Evolutionary conservation across 1,140 invertebrate genomes (phyloP).

Genomic region (Drosophila bocki): DNA sequence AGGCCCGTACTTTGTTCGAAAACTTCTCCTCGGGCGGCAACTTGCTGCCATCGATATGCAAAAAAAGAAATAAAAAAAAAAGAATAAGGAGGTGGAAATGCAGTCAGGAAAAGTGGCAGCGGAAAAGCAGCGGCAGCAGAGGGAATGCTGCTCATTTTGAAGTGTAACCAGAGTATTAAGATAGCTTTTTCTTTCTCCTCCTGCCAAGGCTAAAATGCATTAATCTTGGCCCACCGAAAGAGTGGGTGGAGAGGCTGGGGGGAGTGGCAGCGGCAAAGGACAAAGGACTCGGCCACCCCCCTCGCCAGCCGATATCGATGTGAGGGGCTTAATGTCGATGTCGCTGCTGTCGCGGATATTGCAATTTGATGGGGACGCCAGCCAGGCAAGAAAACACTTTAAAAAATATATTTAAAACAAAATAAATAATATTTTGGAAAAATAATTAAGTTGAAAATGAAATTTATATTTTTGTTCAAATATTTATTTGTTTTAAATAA

Average conservation of each 20-base stretch:
- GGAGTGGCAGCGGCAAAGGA: slow-evolving; percentile 1
- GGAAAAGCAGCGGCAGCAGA: background rate
- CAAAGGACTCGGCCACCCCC: slow-evolving; percentile 23
- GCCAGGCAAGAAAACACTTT: background rate
- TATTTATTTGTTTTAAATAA: no score
- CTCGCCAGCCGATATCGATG: slow-evolving; percentile 59
- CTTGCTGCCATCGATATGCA: slow-evolving; percentile 72
- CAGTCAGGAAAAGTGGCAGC: background rate
- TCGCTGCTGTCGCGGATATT: slow-evolving; percentile 75
- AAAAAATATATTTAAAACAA: background rate
- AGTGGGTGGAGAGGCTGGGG: no score
- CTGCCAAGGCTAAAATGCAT: slow-evolving; percentile 66
- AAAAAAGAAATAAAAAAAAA: slow-evolving; percentile 3
- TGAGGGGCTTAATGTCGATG: slow-evolving; percentile 61
- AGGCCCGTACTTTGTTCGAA: slow-evolving; percentile 26
- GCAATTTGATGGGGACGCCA: slow-evolving; percentile 71
- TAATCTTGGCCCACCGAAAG: slow-evolving; percentile 60
- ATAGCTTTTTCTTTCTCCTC: slow-evolving; percentile 24
- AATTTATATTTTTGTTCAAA: background rate
- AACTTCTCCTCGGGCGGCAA: slow-evolving; percentile 49
- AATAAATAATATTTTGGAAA: background rate
- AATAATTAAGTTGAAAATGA: no score
- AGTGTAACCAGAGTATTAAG: slow-evolving; percentile 80
- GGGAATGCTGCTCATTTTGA: slow-evolving; percentile 53
- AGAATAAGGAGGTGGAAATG: background rate